These are phyloP conservation scores for Bombyx mandarina DNA, from an alignment of 1,140 invertebrate genomes.

Conservation along the genomic window DNA sequence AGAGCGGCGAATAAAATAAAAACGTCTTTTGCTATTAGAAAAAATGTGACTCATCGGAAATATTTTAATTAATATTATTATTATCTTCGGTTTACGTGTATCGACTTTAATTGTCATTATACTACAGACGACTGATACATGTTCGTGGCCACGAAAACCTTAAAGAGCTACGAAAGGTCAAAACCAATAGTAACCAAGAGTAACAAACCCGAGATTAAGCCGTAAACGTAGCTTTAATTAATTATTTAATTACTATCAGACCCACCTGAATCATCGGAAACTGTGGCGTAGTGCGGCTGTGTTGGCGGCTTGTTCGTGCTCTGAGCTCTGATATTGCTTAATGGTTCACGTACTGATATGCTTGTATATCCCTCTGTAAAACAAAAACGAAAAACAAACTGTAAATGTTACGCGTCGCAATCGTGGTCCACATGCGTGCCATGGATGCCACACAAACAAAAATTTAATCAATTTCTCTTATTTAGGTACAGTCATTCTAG, in stretches of 20 bases:
- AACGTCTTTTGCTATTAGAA: too few relatives aligned
- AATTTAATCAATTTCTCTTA: too few relatives aligned
- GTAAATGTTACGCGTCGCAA: background rate
- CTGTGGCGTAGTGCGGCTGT: conserved; percentile 83
- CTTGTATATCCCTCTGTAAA: conserved; percentile 88
- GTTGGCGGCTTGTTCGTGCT: conserved; percentile 26
- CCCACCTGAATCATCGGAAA: conserved; percentile 87
- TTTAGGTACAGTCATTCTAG: too few relatives aligned
- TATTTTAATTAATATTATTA: too few relatives aligned
- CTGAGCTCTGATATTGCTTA: conserved; percentile 73
- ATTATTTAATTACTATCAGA: background rate
- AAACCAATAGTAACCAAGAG: background rate
- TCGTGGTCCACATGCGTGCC: too few relatives aligned
- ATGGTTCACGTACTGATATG: conserved; percentile 89
- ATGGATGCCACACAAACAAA: too few relatives aligned
- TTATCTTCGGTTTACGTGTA: too few relatives aligned
- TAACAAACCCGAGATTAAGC: background rate
- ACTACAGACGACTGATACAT: background rate
- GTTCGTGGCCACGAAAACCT: background rate
- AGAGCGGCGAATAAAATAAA: too few relatives aligned
- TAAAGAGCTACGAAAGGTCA: background rate
- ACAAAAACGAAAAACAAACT: conserved; percentile 7
- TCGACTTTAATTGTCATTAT: too few relatives aligned
- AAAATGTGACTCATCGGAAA: too few relatives aligned
- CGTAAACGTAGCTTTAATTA: too few relatives aligned